Evolutionary conservation across 2,888 invertebrate genomes (phyloP).

Genomic region (Neoscelio sp.): DNA sequence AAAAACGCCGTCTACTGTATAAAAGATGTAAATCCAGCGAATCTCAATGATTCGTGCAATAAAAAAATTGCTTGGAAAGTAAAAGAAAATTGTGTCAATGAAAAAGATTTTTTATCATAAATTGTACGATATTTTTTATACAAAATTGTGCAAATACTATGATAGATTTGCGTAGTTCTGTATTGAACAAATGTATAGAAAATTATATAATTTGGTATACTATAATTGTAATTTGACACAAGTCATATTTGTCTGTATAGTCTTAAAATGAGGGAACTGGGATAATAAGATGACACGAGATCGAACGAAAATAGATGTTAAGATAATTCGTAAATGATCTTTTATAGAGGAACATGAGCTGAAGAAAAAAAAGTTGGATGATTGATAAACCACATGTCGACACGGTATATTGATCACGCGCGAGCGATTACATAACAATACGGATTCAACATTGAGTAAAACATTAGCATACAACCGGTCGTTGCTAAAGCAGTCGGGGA

Average conservation of each 20-base stretch:
- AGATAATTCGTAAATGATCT: slow-evolving; percentile 23
- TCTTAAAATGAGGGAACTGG: too few species aligned
- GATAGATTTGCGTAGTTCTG: too few species aligned
- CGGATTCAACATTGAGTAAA: slow-evolving; percentile 63
- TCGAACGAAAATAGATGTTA: neutral
- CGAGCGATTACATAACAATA: slow-evolving; percentile 56
- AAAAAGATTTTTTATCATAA: slow-evolving; percentile 23
- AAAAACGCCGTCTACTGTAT: slow-evolving; percentile 37
- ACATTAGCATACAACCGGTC: slow-evolving; percentile 70
- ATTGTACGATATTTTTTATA: too few species aligned
- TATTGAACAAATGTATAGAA: too few species aligned
- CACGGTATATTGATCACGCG: slow-evolving; percentile 43
- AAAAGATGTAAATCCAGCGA: slow-evolving; percentile 54
- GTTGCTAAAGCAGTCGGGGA: slow-evolving; percentile 64
- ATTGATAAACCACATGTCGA: slow-evolving; percentile 40
- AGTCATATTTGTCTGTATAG: too few species aligned
- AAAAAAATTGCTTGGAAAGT: slow-evolving; percentile 29
- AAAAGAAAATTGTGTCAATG: slow-evolving; percentile 49
- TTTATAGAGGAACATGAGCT: slow-evolving; percentile 10
- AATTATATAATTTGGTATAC: too few species aligned
- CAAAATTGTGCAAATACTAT: too few species aligned
- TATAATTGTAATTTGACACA: too few species aligned
- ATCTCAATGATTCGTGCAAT: slow-evolving; percentile 50
- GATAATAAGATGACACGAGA: too few species aligned
- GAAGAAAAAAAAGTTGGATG: slow-evolving; percentile 37